These are phyloP conservation scores for Eutolmus rufibarbis DNA, from an alignment of 2,888 invertebrate genomes.

Conservation along the genomic window DNA sequence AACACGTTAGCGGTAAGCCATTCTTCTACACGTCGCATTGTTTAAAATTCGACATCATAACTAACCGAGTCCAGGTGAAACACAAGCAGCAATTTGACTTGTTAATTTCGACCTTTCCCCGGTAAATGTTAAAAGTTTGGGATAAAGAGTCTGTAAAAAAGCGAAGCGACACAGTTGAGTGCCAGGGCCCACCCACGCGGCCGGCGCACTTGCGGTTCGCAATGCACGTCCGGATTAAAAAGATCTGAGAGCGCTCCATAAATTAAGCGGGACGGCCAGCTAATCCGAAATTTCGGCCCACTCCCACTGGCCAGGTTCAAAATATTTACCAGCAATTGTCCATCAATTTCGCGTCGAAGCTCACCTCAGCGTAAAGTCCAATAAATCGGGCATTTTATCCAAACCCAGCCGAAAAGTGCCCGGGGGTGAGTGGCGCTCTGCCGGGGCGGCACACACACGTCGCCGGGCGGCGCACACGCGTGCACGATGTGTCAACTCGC, in stretches of 20 bases:
- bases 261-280: background rate
- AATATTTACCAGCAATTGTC: constrained; percentile 10
- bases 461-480: background rate
- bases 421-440: background rate
- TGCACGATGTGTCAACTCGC: background rate
- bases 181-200: background rate
- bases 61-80: background rate
- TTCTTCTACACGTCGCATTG: background rate
- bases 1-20: background rate
- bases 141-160: background rate
- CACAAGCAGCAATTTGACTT: background rate
- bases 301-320: background rate
- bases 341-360: constrained; percentile 29
- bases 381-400: constrained; percentile 39
- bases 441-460: background rate
- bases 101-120: background rate
- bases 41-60: background rate
- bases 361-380: constrained; percentile 35
- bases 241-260: background rate
- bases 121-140: background rate
- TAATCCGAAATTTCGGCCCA: background rate
- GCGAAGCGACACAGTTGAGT: background rate
- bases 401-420: constrained; percentile 1
- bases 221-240: background rate
- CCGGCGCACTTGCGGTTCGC: background rate